Evolutionary conservation across 1,140 invertebrate genomes (phyloP), one percentile per base, ranked within the genome.

Genomic region (Drosophila cardini): DNA sequence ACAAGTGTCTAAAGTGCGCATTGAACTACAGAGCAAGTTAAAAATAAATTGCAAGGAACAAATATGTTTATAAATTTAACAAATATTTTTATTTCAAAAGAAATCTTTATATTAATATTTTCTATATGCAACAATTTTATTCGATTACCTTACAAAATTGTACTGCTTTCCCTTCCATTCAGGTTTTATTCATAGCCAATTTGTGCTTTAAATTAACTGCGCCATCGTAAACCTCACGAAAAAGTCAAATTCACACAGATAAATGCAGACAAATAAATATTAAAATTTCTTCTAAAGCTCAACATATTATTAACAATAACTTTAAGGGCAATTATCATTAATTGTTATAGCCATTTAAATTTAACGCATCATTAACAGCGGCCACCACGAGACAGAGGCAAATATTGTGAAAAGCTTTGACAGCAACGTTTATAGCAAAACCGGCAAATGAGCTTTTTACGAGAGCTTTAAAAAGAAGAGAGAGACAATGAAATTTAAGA

Each of bases 261-360:
- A 38, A 38, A 38, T 38, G 10, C 36, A 38, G 36, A 38, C 15
- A 45, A 46, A 61, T 52, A 62, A 48, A 46, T 26, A 45, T 53
- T 30, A 38, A 36, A 55, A 53, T 45, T 55, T 34, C 38, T 45
- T 58, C 7, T 36, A 45, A 56, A 69, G 56, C 72, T 21, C 32
- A 68, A 81, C 60, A 73, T 74, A 76, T 78, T 72, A 72, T 80
- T 78, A 76, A 80, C 80, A 89, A 89, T 89, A 89, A 89, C 74
- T 89, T 89, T 18, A 84, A 80, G 72, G 63, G 71, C 80, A 80
- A 89, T 89, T 89, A 89, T 69, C 84, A 67, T 89, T 89, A 89
- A 89, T 89, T 84, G 84, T 89, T 80, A 89, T 89, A 52, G 80
- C 84, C 84, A 87, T 87, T 87, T 87, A 87, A 87, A 87, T 87